Conservation (phyloP, 2,797 vertebrate species). For the Siniperca scherzeri region DNA sequence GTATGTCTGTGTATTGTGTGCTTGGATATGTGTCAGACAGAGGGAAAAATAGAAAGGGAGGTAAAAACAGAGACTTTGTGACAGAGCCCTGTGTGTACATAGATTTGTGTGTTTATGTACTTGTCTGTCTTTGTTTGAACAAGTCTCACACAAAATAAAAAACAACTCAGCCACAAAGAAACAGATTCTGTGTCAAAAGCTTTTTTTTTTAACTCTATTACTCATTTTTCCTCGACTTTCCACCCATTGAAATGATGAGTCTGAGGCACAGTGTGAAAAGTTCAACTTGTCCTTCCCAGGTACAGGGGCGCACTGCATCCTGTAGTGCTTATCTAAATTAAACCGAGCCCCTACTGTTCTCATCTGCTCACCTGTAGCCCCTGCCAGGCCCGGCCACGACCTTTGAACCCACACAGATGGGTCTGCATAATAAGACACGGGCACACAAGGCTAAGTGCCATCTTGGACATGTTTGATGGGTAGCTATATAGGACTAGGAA, state of each 20-base stretch:
- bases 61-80: conserved; percentile 40
- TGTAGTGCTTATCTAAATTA: conserved; percentile 89
- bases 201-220: conserved; percentile 45
- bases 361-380: conserved; percentile 85
- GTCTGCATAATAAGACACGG: conserved; percentile 82
- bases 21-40: conserved; percentile 53
- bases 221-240: conserved; percentile 69
- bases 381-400: conserved; percentile 84
- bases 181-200: conserved; percentile 47
- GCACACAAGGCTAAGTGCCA: conserved; percentile 77
- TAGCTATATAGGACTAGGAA: conserved; percentile 55
- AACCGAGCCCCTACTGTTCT: conserved; percentile 90
- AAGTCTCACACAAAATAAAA: conserved; percentile 46
- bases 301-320: conserved; percentile 69
- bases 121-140: conserved; percentile 59
- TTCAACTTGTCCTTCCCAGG: conserved; percentile 82
- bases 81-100: conserved; percentile 34
- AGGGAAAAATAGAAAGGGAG: conserved; percentile 34
- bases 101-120: conserved; percentile 51
- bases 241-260: conserved; percentile 59
- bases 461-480: conserved; percentile 76
- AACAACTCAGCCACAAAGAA: conserved; percentile 40
- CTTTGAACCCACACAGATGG: conserved; percentile 89
- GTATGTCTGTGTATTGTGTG: conserved; percentile 62
- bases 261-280: conserved; percentile 80